These are phyloP conservation scores for Zalophus californianus DNA, from an alignment of 2,797 vertebrate species.

Conservation along the genomic window DNA sequence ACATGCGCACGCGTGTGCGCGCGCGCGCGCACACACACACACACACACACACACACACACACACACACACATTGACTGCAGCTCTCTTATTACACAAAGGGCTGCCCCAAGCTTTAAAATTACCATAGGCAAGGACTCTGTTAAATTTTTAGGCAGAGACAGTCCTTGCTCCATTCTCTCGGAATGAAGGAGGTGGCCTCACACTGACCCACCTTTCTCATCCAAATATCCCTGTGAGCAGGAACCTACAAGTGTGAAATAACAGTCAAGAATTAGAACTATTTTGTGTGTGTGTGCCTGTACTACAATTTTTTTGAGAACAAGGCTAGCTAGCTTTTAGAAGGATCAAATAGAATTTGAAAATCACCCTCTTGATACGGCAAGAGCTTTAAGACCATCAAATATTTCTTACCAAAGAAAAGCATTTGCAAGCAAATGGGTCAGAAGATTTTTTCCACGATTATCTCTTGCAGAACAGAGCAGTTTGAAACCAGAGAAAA, in stretches of 20 bases:
- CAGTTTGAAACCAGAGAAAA: constrained; percentile 64
- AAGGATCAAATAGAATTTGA: constrained; percentile 78
- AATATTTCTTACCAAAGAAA: constrained; percentile 69
- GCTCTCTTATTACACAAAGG: not conserved
- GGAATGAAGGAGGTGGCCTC: not conserved
- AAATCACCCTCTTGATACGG: constrained; percentile 65
- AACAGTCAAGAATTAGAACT: constrained; percentile 41
- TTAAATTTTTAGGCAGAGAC: not conserved
- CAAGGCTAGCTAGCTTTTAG: constrained; percentile 68
- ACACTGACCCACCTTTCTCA: not conserved
- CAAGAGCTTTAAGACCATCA: constrained; percentile 72
- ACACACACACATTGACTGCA: not conserved
- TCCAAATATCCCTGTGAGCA: constrained; percentile 11
- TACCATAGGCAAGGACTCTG: not conserved
- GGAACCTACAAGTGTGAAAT: not conserved
- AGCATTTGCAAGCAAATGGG: constrained; percentile 78
- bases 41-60: not conserved
- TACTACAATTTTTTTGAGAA: constrained; percentile 53
- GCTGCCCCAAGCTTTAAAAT: not conserved
- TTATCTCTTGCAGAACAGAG: constrained; percentile 67
- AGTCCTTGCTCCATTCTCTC: not conserved
- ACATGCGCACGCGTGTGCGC: not conserved
- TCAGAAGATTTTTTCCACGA: constrained; percentile 67
- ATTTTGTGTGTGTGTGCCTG: not conserved
- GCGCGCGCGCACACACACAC: not conserved